A percentile compares a stretch with the other conserved stretches of the same genome.
Evolutionary conservation across 1,140 invertebrate genomes (phyloP).

Genomic region (Coptotermes formosanus): DNA sequence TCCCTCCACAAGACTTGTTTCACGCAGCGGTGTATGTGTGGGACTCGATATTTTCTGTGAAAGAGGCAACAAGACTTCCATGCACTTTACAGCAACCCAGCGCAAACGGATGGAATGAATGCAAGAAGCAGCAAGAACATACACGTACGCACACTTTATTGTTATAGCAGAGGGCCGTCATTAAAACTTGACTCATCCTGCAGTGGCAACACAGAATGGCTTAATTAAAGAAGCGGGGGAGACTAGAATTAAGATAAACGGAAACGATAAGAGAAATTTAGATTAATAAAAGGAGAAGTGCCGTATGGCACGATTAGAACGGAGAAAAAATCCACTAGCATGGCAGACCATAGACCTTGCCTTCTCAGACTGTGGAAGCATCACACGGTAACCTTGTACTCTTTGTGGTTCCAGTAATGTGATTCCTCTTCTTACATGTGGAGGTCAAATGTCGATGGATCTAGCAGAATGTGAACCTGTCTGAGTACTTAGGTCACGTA

Average conservation of each 20-base stretch:
- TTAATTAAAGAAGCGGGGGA: background rate
- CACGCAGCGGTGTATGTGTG: background rate
- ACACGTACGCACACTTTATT: background rate
- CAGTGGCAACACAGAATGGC: background rate
- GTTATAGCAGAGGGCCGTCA: background rate
- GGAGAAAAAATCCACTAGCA: too few species aligned
- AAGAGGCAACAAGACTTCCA: background rate
- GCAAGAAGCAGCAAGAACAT: background rate
- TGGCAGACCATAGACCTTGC: too few species aligned
- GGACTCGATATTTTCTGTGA: conserved; percentile 8
- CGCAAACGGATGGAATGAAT: background rate
- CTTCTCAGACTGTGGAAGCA: too few species aligned
- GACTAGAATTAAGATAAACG: background rate
- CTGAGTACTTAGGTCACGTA: too few species aligned
- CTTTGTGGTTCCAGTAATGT: too few species aligned
- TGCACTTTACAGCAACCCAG: background rate
- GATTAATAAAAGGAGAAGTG: background rate
- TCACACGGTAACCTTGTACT: too few species aligned
- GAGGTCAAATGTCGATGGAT: too few species aligned
- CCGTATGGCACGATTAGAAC: background rate
- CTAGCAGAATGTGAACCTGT: too few species aligned
- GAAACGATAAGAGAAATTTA: conserved; percentile 10
- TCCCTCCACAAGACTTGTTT: background rate
- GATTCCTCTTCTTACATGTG: too few species aligned
- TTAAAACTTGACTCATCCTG: conserved; percentile 3